Conservation (phyloP, 2,888 invertebrate genomes). For the Dasypolia templi region DNA sequence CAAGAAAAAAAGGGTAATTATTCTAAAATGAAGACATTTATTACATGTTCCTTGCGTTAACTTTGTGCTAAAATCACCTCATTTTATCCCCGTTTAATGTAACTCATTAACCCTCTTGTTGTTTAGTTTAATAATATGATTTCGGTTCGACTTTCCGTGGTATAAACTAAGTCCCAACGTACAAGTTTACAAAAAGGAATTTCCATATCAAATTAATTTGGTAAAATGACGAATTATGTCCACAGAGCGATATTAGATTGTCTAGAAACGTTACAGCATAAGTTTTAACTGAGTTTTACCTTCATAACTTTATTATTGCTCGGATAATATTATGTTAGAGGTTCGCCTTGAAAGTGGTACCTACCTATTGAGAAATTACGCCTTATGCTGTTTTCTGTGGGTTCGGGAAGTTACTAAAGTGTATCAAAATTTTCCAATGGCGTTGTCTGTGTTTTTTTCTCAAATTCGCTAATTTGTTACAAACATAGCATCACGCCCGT, state of each 20-base stretch:
- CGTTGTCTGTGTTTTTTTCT: not conserved
- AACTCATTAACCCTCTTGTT: slow-evolving; percentile 9
- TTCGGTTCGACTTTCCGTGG: not conserved
- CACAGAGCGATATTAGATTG: slow-evolving; percentile 45
- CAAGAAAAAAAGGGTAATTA: slow-evolving; percentile 45
- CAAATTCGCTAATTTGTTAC: not conserved
- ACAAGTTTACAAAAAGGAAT: slow-evolving; percentile 19
- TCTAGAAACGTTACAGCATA: slow-evolving; percentile 37
- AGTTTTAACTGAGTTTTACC: slow-evolving; percentile 42
- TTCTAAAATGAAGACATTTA: slow-evolving; percentile 65
- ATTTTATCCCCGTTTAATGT: slow-evolving; percentile 24
- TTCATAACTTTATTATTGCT: slow-evolving; percentile 33
- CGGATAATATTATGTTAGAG: not conserved
- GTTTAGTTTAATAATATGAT: not conserved
- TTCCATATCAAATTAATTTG: slow-evolving; percentile 50
- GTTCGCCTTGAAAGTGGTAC: slow-evolving; percentile 6
- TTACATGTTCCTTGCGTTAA: slow-evolving; percentile 49
- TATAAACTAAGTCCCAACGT: not conserved
- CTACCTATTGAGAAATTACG: not conserved
- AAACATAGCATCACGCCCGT: not conserved
- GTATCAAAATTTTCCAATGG: not conserved
- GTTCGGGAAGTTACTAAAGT: not conserved
- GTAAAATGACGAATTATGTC: slow-evolving; percentile 38
- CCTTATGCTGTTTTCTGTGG: not conserved
- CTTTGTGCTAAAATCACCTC: slow-evolving; percentile 42